Base-by-base conservation (phyloP, 1,140 invertebrate genomes). In the Heliconius hewitsoni region DNA sequence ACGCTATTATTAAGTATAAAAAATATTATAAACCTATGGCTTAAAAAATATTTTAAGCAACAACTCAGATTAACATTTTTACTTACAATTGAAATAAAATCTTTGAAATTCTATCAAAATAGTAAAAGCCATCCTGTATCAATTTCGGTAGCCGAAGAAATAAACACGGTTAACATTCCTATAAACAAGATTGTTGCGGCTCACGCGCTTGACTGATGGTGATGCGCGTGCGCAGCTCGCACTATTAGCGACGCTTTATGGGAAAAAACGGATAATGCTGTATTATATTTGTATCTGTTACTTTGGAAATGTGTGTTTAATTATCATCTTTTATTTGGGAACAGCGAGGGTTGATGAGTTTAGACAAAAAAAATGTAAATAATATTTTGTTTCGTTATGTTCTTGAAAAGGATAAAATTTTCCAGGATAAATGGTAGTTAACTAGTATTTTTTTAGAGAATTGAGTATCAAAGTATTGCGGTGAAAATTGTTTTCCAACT, bases 121-220 rank as follows among this genome's bases (percentile, higher is more conserved):
- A 23, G 19, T 57, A 57, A 23, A 57, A 57, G n/a, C 39, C 87
- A 82, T 81, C 86, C 86, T 90, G 85, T 90, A 88, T 74, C 30
- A 80, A 52, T 71, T 60, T 60, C 77, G 73, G 81, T 82, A 86
- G 84, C 77, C 82, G 73, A 90, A 83, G 87, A 91, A 93, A 92
- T 92, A 93, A 89, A 88, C 89, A 89, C 91, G 84, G 88, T 91
- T 92, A 92, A 92, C 89, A 91, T 93, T 89, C 87, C 85, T 91
- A 92, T 92, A 94, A 94, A 93, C 91, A 94, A 92, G 90, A 90
- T 90, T 86, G 92, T 89, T 84, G 89, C 86, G 84, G 86, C 85
- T 87, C 85, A 83, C 77, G 73, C 76, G 39, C 39, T 81, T 86
- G 92, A 91, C 87, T 83, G 87, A 92, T 93, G 88, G 82, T 83